Evolutionary conservation across 2,888 invertebrate species (phyloP).

Genomic region (Artemia sinica): DNA sequence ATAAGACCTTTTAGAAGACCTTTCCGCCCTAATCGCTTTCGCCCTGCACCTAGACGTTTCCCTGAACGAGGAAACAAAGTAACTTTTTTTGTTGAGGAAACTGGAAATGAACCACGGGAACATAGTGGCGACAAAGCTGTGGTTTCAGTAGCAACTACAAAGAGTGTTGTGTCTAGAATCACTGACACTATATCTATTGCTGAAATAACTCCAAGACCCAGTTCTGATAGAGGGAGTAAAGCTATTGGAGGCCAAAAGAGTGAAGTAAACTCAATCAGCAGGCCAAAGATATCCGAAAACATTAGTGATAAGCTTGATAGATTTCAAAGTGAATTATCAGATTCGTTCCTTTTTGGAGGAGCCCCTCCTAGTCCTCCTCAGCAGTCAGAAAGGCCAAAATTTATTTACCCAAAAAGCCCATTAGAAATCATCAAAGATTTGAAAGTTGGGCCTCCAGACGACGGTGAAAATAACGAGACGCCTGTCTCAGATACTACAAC

Average conservation of each 20-base stretch:
- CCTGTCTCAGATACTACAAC: neutral
- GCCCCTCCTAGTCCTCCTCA: slow-evolving; percentile 3
- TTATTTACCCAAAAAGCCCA: slow-evolving; percentile 5
- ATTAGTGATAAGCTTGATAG: slow-evolving; percentile 6
- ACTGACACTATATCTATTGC: neutral
- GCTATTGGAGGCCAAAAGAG: neutral
- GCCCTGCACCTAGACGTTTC: slow-evolving; percentile 10
- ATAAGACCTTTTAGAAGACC: neutral
- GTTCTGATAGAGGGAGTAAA: neutral
- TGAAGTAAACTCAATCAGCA: neutral
- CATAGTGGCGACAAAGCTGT: neutral
- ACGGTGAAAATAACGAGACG: neutral
- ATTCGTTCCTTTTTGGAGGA: slow-evolving; percentile 1
- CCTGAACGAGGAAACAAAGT: neutral
- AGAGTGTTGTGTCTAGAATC: neutral
- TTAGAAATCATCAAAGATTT: slow-evolving; percentile 5
- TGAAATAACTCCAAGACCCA: slow-evolving; percentile 6
- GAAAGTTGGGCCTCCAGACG: neutral
- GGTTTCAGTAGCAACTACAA: neutral
- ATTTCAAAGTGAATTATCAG: slow-evolving; percentile 12
- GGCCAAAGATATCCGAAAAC: neutral
- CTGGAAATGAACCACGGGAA: neutral
- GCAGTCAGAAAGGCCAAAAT: neutral
- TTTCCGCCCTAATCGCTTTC: slow-evolving; percentile 10
- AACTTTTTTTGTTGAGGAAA: neutral